A percentile compares a stretch with the other conserved stretches of the same genome.
Conservation (phyloP, 1,140 invertebrate species). For the Drosophila obscura region DNA sequence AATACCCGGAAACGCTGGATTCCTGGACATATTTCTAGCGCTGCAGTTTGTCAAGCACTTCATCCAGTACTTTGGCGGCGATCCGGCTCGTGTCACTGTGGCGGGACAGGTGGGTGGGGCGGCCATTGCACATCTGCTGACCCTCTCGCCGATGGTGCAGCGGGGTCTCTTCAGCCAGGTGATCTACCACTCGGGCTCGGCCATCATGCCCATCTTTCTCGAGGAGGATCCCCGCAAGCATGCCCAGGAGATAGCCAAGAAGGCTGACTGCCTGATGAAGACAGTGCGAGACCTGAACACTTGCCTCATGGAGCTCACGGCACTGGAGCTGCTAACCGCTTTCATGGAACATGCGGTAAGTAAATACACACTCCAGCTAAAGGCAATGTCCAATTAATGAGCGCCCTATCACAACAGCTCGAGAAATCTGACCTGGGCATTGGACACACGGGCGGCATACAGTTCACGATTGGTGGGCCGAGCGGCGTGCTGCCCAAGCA, state of each 20-base stretch:
- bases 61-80: conserved; percentile 88
- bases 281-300: conserved; percentile 75
- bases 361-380: neutral
- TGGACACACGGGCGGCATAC: conserved; percentile 79
- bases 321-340: conserved; percentile 70
- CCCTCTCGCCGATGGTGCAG: conserved; percentile 83
- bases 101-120: conserved; percentile 87
- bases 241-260: conserved; percentile 75
- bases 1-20: conserved; percentile 88
- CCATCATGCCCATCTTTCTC: conserved; percentile 79
- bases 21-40: conserved; percentile 88
- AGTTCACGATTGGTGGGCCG: conserved; percentile 81
- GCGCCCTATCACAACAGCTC: conserved; percentile 37
- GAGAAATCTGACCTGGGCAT: conserved; percentile 79
- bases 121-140: conserved; percentile 84
- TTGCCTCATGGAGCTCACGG: conserved; percentile 73
- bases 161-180: conserved; percentile 75
- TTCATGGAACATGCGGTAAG: conserved; percentile 80
- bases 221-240: conserved; percentile 76
- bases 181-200: conserved; percentile 80
- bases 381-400: neutral
- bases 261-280: conserved; percentile 68
- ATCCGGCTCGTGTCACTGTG: conserved; percentile 86
- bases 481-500: conserved; percentile 77
- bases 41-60: conserved; percentile 87